Base-by-base conservation (phyloP, 1,140 invertebrate genomes). In the Pararge aegeria region DNA sequence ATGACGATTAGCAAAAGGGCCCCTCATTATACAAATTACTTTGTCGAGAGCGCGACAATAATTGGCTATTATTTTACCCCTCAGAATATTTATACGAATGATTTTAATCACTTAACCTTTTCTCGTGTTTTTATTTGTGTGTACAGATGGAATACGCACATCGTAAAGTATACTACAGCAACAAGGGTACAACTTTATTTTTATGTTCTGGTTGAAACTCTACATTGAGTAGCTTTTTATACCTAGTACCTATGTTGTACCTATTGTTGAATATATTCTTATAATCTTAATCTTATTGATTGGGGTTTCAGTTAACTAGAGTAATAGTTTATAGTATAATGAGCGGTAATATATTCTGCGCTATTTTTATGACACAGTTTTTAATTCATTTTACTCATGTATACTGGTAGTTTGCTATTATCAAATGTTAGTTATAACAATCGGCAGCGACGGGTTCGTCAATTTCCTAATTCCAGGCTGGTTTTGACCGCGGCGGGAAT, bases 81-180 rank as follows among this genome's bases (percentile, higher is more conserved):
- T 51, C 52, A 24, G 56, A 64, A 64, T 58, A 54, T 64, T 60
- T 58, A 64, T 64, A 51, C 56, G 55, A 53, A 57, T 54, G 57
- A 60, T 59, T 60, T 64, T 60, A 64, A 64, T 64, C 62, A 64
- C 62, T 59, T 64, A 64, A 64, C 56, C 62, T 64, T 64, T 64
- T 51, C 42, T 19, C 19, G 46, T 60, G 46, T 55, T 64, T 64
- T 59, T 64, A 64, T 64, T 58, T 56, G 53, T 16, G 19, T 56
- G 30, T 64, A 57, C 49, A 49, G 38, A 58, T 57, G 15, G 44
- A 64, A 55, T 49, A 34, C 30, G 30, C 61, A 64, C 61, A 40
- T 64, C 61, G 61, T 64, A 62, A 62, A 56, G 53, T 55, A 27
- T n/a, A 24, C 24, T 24, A 24, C 24, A 24, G 24, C 24, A n/a